Base-by-base conservation (phyloP, 2,888 invertebrate species). In the Coleophora flavipennella region DNA sequence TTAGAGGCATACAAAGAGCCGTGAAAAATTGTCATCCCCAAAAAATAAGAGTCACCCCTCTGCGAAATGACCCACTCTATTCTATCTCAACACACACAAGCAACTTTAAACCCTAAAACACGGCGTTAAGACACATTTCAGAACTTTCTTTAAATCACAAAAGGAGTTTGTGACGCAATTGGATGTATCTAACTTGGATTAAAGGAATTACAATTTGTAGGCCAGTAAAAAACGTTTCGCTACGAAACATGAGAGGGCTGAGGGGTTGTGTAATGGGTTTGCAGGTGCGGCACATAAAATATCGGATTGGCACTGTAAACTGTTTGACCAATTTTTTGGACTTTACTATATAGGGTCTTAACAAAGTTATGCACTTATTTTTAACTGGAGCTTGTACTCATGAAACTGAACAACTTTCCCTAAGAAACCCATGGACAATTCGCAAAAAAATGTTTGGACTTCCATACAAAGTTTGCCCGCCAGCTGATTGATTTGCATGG, bases 111-210 rank as follows among this genome's bases (percentile, higher is more conserved):
- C 65, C 46, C 29, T 65, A 55, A 10, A 0, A 0, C 0, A 7
- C 1, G 0, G 0, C 0, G 41, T 57, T 64, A 48, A 40, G 44
- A 41, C 25, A 7, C 14, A 36, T 37, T 49, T 59, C 41, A 7
- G 12, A 38, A 36, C 27, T 9, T 4, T n/a, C 13, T 7, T 12
- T 11, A 36, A 8, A 33, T 38, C 11, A 10, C 33, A 37, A 39
- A 44, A 53, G 62, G 65, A 71, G 65, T 75, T 77, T 75, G 56
- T 64, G 58, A 72, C 69, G 73, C 77, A 81, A 81, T 81, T 81
- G 79, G 76, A 81, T 79, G 75, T 75, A 74, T 79, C 72, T 69
- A 76, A 79, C 64, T 67, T 67, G 79, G 83, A 83, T 83, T 84
- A 83, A 63, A 75, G 74, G 81, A 67, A 81, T 81, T 79, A 81